Evolutionary conservation across 2,888 invertebrate genomes (phyloP).

Genomic region (Ophonus ardosiacus): DNA sequence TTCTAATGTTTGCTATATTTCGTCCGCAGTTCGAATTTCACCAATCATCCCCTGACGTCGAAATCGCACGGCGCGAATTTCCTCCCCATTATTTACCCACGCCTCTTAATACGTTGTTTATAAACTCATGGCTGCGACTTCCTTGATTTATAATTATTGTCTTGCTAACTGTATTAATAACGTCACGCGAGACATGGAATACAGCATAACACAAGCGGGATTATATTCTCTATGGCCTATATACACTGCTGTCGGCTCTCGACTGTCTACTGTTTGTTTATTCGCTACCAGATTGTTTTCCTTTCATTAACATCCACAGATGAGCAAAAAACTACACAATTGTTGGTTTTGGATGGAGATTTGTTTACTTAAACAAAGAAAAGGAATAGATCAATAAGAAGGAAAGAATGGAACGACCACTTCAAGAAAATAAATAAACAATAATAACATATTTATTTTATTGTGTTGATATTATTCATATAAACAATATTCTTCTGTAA

Average conservation of each 20-base stretch:
- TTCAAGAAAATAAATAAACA: not conserved
- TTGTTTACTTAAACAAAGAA: not conserved
- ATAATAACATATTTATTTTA: not conserved
- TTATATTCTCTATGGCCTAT: constrained; percentile 1
- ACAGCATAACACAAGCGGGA: constrained; percentile 3
- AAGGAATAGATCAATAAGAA: not conserved
- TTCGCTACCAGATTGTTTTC: constrained; percentile 31
- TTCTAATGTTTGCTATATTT: no score
- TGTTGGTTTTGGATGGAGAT: not conserved
- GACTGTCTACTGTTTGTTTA: constrained; percentile 16
- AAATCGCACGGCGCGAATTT: not conserved
- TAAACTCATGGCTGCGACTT: constrained; percentile 56
- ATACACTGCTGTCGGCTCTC: constrained; percentile 12
- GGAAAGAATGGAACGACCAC: not conserved
- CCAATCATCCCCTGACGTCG: not conserved
- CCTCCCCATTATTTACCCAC: not conserved
- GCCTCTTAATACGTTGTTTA: constrained; percentile 59
- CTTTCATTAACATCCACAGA: constrained; percentile 15
- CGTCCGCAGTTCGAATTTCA: no score
- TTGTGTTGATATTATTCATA: no score
- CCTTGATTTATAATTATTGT: constrained; percentile 63
- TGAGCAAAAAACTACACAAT: constrained; percentile 1
- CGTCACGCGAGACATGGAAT: constrained; percentile 47
- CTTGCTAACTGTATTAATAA: constrained; percentile 62
- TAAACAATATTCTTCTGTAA: no score